Evolutionary conservation across 1,140 invertebrate species (phyloP), one percentile per base, ranked within the genome.

Genomic region (Drosophila prosaltans): DNA sequence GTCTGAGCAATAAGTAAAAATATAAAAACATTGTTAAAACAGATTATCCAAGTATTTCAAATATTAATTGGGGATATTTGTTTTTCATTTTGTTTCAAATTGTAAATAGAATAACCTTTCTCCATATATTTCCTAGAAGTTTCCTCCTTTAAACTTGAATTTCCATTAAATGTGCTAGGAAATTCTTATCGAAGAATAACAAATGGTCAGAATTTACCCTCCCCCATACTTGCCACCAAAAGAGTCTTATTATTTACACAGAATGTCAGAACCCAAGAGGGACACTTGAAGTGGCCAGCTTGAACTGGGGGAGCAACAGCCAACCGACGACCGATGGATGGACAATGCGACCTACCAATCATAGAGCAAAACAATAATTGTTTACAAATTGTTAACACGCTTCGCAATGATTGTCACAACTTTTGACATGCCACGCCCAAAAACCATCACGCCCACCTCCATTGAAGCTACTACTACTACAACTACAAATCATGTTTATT

Each of bases 331-430:
- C 41, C 10, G 39, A 2, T 26, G 57, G 16, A 6, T 16, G 60
- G 8, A 24, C 45, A 16, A 7, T 7, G 36, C 36, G 60, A 43
- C 51, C 74, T 72, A 83, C 83, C 83, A 86, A 86, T 86, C 83
- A 86, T 78, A 86, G 83, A 88, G 83, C 83, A 86, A 74, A 89
- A 89, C 84, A 89, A 83, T 91, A 85, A 91, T 91, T 91, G 89
- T 91, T 91, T 91, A 91, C 89, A 91, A 91, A 91, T 91, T 91
- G 84, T 91, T 91, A 91, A 89, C 75, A 84, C 76, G 78, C 55
- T 72, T 64, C 66, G 62, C 60, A 67, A 85, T 80, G 80, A 89
- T 90, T 90, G 84, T 85, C 85, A 89, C 45, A 51, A 51, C 84
- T 84, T 89, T 81, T 90, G 85, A 89, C 85, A 71, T 55, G 78